Evolutionary conservation across 1,140 invertebrate genomes (phyloP), one percentile per base, ranked within the genome.

Genomic region (Ceratina australensis): DNA sequence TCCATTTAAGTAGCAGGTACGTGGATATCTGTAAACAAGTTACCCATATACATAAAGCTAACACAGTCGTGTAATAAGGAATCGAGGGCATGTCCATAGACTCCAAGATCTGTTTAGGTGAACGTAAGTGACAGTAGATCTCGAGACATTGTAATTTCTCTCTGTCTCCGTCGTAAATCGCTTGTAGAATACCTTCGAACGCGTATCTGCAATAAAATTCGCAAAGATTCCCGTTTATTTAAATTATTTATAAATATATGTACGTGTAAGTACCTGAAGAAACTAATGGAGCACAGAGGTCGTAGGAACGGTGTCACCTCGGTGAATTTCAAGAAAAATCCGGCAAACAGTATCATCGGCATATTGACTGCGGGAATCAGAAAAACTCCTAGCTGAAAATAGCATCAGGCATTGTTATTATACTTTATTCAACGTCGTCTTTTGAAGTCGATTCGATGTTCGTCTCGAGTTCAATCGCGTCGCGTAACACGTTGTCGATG

Each of bases 301-400:
- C 94, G 93, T 65, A 98, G 91, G 83, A 95, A 97, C 2, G 88
- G 83, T 0, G 96, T 95, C 66, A 98, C 94, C 73, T 97, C 96
- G 16, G 93, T 91, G 86, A 97, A 94, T 64, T 95, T 95, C 18
- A 98, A 94, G 89, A 98, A 97, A 90, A 97, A 98, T 54, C 97
- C 97, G 0, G 95, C 95, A 87, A 96, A 97, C 65, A 98, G 93
- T 57, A 98, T 90, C 90, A 98, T 95, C n/a, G 96, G 97, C 86
- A 97, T 97, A 57, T 95, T 95, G 5, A 94, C 93, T 2, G 96
- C 94, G 47, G 97, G 96, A 64, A 97, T 96, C 52, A 97, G 91
- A 87, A 97, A 98, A 18, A 96, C 94, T 8, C 96, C 96, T 67
- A 95, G 89, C 95, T 97, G 92, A 93, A 86, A 86, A 83, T 79